Base-by-base conservation (phyloP, 2,113 vertebrate species). In the Embiotoca jacksoni region DNA sequence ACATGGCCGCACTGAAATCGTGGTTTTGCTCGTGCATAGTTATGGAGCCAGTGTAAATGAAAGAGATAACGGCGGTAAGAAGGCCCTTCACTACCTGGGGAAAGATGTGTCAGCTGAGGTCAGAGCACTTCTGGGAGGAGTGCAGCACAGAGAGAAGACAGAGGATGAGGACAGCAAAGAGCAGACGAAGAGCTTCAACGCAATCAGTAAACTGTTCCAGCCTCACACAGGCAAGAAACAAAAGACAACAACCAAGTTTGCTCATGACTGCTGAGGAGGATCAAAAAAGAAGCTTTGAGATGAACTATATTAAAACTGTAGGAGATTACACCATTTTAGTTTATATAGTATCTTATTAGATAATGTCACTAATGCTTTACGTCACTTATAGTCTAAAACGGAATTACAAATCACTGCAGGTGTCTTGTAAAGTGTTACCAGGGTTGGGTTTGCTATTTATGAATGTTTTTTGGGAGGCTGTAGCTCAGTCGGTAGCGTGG, bases 51-150 rank as follows among this genome's bases (percentile, higher is more conserved):
- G 92, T 52, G 92, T 92, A 0, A 90, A 94, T 10, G 78, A 96
- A 37, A 93, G 98, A 7, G 98, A 99, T 81, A 95, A 99, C 75
- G 95, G 96, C 3, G 98, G 98, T 7, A 97, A 94, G 75, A 98
- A 97, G 75, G 95, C 98, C 0, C 91, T 95, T 72, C 95, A 97
- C 59, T 98, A 99, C 86, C 69, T 99, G 41, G 90, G 59, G 47
- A 81, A 90, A 7, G 94, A 94, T 1, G 77, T 90, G 1, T 93
- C 96, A 0, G 80, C 88, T 0, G 91, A 95, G 0, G 67, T 97
- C 33, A 92, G 93, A 57, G 92, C 85, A 15, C 81, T 99, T 14
- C 86, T 99, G 30, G 96, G 97, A 56, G 96, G 96, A 46, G 95
- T 93, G 2, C 80, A 79, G 46, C 78, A 32, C 65, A 13, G 76